Base-by-base conservation (phyloP, 2,113 vertebrate species). In the Brachypodius melanocephalos region DNA sequence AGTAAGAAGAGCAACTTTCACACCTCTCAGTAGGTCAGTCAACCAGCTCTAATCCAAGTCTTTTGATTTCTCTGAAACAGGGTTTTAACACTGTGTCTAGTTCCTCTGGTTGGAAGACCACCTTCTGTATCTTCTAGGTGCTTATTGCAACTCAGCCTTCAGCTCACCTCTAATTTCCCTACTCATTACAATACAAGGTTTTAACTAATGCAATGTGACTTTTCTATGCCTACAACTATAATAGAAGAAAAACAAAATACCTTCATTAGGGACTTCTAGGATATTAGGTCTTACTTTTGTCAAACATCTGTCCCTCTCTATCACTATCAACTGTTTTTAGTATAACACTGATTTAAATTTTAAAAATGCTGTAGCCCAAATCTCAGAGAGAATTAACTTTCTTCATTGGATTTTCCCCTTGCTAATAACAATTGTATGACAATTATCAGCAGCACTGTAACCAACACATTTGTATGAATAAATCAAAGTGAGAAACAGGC, bases 401-500 rank as follows among this genome's bases (percentile, higher is more conserved):
- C 5, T 40, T 21, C 0, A 0, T 29, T 73, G 34, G 20, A 48
- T 67, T 75, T 63, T 2, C 17, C 15, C 34, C 21, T 73, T 51
- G 12, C 61, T 73, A 71, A 24, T 32, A 73, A 55, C 28, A 93
- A 42, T 28, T 22, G 3, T 20, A 83, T 63, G 29, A 57, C 12
- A 1, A 40, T 62, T 76, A 43, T 52, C 72, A 91, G 51, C 36
- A 55, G 24, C 0, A 0, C 36, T 57, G 15, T 69, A 90, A 48
- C 51, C 45, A 85, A 46, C 34, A 71, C 6, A 17, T 9, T 74
- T 4, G 0, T 25, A 59, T 38, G 29, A 89, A 48, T 69, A 95
- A 82, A 76, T 79, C 66, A 79, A 71, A 46, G 59, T 77, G 34
- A 93, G 19, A 95, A 96, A 85, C 40, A 46, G 5, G 8, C 22